phyloP scores from a whole-genome alignment of 2,113 vertebrate species.

The Alligator mississippiensis region DNA sequence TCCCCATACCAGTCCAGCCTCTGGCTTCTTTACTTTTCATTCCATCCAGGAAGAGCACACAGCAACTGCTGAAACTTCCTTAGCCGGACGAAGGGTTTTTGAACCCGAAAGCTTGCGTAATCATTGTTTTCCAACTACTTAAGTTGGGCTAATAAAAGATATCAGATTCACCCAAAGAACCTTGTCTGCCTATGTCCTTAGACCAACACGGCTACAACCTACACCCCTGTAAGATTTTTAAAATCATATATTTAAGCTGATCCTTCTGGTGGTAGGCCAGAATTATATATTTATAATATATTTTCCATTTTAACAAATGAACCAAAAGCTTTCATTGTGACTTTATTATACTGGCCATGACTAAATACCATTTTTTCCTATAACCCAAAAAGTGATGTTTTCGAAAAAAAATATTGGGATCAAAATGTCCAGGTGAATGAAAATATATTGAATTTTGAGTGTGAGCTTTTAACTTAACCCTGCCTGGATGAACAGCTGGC shows the following conservation, averaged over 20 bases:
- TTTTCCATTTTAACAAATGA: neutral
- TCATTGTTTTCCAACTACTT: no score
- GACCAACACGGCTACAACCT: neutral
- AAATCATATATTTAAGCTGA: neutral
- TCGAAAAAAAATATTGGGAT: neutral
- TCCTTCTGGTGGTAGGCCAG: neutral
- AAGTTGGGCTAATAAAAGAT: no score
- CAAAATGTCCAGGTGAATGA: neutral
- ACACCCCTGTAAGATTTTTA: neutral
- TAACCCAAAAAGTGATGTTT: neutral
- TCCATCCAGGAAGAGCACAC: neutral
- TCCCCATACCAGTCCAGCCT: no score
- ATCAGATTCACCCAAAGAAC: no score
- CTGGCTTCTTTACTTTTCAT: neutral
- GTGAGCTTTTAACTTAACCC: slow-evolving; percentile 40
- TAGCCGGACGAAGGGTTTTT: no score
- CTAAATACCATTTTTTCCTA: neutral
- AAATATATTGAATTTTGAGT: neutral
- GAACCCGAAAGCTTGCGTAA: no score
- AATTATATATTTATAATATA: neutral
- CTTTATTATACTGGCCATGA: neutral
- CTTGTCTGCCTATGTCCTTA: no score
- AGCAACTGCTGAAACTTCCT: no score
- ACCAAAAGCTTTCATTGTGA: neutral
- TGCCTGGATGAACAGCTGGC: slow-evolving; percentile 1